Percentiles rank a stretch among this genome's conserved stretches.
Conservation (phyloP, 1,140 invertebrate species). For the Rhopalosiphum padi region DNA sequence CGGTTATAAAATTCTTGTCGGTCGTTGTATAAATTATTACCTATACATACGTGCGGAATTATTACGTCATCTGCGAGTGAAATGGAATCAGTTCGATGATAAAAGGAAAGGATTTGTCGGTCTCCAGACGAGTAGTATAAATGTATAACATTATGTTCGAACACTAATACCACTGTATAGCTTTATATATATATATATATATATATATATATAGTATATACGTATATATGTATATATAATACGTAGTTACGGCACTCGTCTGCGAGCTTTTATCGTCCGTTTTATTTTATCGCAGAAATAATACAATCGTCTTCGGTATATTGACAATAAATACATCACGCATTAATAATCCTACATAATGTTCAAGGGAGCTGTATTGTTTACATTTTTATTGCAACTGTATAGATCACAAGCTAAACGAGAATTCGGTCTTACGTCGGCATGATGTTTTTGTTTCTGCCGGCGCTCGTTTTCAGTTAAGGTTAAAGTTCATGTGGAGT, state of each 20-base stretch:
- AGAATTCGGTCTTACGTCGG: background rate
- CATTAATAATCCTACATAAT: background rate
- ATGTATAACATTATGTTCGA: background rate
- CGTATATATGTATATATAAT: background rate
- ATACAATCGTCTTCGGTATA: background rate
- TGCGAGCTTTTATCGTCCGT: background rate
- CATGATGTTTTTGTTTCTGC: background rate
- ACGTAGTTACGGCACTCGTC: background rate
- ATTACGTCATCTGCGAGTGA: background rate
- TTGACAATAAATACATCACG: background rate
- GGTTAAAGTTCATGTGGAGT: background rate
- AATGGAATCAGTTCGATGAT: background rate
- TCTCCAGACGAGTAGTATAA: conserved; percentile 6
- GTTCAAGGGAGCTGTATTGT: background rate
- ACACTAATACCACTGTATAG: background rate
- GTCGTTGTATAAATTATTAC: background rate
- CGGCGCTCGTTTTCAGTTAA: background rate
- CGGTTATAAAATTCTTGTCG: background rate
- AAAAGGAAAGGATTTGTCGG: conserved; percentile 10
- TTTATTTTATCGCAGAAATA: background rate
- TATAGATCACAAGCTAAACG: background rate
- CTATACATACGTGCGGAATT: background rate
- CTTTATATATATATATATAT: background rate
- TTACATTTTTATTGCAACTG: background rate
- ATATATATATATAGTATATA: no score